Base-by-base conservation (phyloP, 2,113 vertebrate genomes). In the Megaptera novaeangliae region DNA sequence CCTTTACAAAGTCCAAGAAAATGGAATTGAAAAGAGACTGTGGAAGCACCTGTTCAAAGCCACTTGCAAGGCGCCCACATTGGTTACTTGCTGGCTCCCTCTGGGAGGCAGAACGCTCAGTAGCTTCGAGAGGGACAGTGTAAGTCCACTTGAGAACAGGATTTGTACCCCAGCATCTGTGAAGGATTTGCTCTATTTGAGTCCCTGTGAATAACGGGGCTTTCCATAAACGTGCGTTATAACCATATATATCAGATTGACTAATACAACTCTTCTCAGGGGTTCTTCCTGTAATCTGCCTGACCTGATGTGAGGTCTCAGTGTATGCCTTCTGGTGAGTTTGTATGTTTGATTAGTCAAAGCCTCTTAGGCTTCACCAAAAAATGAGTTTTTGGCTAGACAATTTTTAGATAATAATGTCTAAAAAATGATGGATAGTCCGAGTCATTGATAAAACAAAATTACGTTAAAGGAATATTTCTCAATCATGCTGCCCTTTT, bases 401-500 rank as follows among this genome's bases (percentile, higher is more conserved):
- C 15, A n/a, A 7, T 25, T 91, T 97, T 97, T 81, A 97, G 36
- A 68, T 90, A 61, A 88, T 52, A 55, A 61, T 74, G 52, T 52
- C 52, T 66, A 11, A 2, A 10, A 34, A 77, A 9, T 71, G 74
- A 81, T 69, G 29, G 90, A 52, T 88, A 66, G 15, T 81, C 5
- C 69, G 64, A 93, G 57, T 91, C 55, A 82, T 15, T 36, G 10
- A 77, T 98, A 95, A 97, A 98, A 96, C 82, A 78, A 98, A 97
- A 98, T 98, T 93, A 91, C 64, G 72, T 97, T 97, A 97, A 97
- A 85, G 91, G 68, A 27, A 23, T n/a, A 78, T 88, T 93, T 88
- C 7, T 96, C 20, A 80, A 78, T n/a, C 55, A 12, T 31, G 36
- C 83, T n/a, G 7, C 17, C 23, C 10, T 96, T 64, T 89, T 18